These are phyloP conservation scores for Cromileptes altivelis DNA, from an alignment of 2,113 vertebrate genomes.

Conservation along the genomic window DNA sequence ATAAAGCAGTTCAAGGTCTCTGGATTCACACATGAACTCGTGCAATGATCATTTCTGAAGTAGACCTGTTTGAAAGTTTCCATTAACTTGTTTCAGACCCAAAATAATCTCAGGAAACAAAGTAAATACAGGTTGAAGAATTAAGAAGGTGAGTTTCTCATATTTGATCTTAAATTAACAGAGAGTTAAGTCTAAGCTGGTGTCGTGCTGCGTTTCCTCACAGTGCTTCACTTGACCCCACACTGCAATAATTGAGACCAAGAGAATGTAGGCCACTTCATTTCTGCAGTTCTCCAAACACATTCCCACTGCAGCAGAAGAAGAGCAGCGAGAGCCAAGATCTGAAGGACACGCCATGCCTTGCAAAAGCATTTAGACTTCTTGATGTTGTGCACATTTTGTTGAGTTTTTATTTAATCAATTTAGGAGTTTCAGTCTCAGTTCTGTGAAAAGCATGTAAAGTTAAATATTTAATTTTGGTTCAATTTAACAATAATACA, in stretches of 20 bases:
- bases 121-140: not conserved
- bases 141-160: not conserved
- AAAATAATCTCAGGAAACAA: not conserved
- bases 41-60: not conserved
- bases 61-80: slow-evolving; percentile 5
- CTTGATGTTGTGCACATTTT: slow-evolving; percentile 32
- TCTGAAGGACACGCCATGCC: slow-evolving; percentile 30
- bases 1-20: slow-evolving; percentile 35
- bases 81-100: not conserved
- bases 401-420: slow-evolving; percentile 25
- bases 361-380: slow-evolving; percentile 23
- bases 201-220: not conserved
- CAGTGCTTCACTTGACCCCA: slow-evolving; percentile 31
- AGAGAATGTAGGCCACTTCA: slow-evolving; percentile 59
- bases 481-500: not conserved
- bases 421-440: not conserved
- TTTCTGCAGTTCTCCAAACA: slow-evolving; percentile 61
- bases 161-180: not conserved
- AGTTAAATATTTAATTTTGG: not conserved
- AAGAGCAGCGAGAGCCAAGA: slow-evolving; percentile 52
- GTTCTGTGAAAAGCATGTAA: not conserved
- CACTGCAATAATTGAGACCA: slow-evolving; percentile 20
- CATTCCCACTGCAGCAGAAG: slow-evolving; percentile 61
- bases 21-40: slow-evolving; percentile 18
- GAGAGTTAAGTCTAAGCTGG: not conserved